Evolutionary conservation across 2,888 invertebrate genomes (phyloP), one percentile per base, ranked within the genome.

Genomic region (Homarus gammarus): DNA sequence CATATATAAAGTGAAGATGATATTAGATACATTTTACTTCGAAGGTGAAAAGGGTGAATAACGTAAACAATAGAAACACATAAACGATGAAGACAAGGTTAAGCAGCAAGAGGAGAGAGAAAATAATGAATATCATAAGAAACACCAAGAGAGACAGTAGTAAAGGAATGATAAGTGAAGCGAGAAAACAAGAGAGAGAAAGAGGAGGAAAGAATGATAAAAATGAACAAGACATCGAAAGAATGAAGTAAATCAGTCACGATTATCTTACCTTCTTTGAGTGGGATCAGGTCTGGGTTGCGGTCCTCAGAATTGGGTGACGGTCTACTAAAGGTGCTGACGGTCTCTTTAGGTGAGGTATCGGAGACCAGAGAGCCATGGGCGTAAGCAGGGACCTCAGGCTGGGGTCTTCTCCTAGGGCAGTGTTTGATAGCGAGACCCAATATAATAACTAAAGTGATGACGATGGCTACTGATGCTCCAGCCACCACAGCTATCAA

Each of bases 221-320:
- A n/a, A n/a, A n/a, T n/a, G n/a, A n/a, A n/a, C n/a, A n/a, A n/a
- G n/a, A n/a, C n/a, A n/a, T n/a, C n/a, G n/a, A n/a, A n/a, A n/a
- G n/a, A n/a, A n/a, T n/a, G n/a, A n/a, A n/a, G n/a, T n/a, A n/a
- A n/a, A n/a, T n/a, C n/a, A n/a, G n/a, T n/a, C n/a, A n/a, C n/a
- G n/a, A n/a, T n/a, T 27, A 8, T 27, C 77, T 70, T 36, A 88
- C 88, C 88, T 83, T 88, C 88, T 31, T 88, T 88, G 27, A 77
- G 68, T 0, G 88, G 88, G 6, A 88, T 83, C 49, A 88, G 61
- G 64, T 88, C 88, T 38, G 88, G 88, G 44, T 88, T 88, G 2
- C 88, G 64, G 40, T 88, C 88, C 68, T 88, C 88, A 15, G 88
- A 83, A 10, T 77, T 83, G 3, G 83, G 88, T 33, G 82, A 88